Base-by-base conservation (phyloP, 2,113 vertebrate species). In the Beaufortia kweichowensis region DNA sequence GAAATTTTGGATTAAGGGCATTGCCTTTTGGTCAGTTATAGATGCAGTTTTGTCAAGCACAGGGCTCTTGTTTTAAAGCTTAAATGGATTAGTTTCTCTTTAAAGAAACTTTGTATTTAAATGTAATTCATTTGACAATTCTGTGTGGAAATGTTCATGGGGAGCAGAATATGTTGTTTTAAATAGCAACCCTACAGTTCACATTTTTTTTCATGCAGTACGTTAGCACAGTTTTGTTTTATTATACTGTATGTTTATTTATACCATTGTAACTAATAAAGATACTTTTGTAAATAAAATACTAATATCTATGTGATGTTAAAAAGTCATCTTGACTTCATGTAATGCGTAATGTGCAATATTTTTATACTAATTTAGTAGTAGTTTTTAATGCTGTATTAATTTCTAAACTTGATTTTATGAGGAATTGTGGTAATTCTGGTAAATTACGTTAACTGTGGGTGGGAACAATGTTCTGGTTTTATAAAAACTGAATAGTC, bases 201-300 rank as follows among this genome's bases (percentile, higher is more conserved):
- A 62, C 85, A 75, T 85, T 74, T 87, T 75, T 80, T 85, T 87
- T 61, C n/a, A n/a, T n/a, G n/a, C n/a, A n/a, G 81, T 85, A 67
- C 76, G 81, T 83, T 75, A 82, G 69, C 50, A 77, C 76, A 84
- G 84, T 86, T 77, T 80, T 50, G 85, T 88, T 84, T 79, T 72
- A 83, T 85, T 84, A 75, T 76, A n/a, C n/a, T n/a, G n/a, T n/a
- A 73, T 88, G 85, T 89, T 86, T 87, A 92, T 93, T 92, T 92
- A 92, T 93, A 88, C 88, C 82, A 87, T 77, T 89, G 70, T 89
- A 82, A 82, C 87, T 85, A 92, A 91, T 91, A 90, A 92, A 91
- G 84, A 85, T 90, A 90, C 87, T 93, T 92, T 93, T 93, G 83
- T 91, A 91, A 78, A 84, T 76, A 50, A 63, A 73, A 23, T 48